Conservation (phyloP, 2,888 invertebrate genomes). For the Conistra vaccinii region DNA sequence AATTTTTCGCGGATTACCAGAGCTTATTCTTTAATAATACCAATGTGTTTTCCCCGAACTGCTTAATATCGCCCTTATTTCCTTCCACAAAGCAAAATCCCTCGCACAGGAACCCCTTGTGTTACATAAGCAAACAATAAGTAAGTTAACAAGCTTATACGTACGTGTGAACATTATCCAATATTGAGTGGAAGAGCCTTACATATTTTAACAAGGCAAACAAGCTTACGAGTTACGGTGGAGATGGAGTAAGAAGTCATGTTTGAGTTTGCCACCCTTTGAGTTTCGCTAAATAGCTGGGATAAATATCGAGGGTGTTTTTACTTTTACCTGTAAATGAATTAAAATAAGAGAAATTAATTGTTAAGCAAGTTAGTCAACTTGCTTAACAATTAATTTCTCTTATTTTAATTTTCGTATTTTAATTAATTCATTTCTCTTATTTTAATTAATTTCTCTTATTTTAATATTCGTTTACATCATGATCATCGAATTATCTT, state of each 20-base stretch:
- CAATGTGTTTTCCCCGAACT: not conserved
- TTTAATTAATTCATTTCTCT: too few relatives aligned
- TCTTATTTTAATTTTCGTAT: too few relatives aligned
- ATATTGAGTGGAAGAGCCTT: slow-evolving; percentile 57
- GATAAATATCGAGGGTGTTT: not conserved
- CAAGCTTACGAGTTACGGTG: slow-evolving; percentile 51
- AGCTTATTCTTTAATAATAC: slow-evolving; percentile 3
- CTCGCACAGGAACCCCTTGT: slow-evolving; percentile 23
- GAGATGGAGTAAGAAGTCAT: slow-evolving; percentile 28
- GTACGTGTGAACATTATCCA: slow-evolving; percentile 65
- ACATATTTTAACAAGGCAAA: slow-evolving; percentile 56
- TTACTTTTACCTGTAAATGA: too few relatives aligned
- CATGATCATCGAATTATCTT: too few relatives aligned
- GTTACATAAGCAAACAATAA: slow-evolving; percentile 48
- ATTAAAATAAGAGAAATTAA: not conserved
- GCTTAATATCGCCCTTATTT: slow-evolving; percentile 3
- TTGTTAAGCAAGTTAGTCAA: too few relatives aligned
- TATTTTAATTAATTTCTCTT: too few relatives aligned
- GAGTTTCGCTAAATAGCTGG: slow-evolving; percentile 1
- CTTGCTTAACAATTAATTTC: too few relatives aligned
- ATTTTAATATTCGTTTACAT: too few relatives aligned
- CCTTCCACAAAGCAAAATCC: not conserved
- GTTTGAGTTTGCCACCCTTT: slow-evolving; percentile 12
- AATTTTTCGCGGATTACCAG: not conserved
- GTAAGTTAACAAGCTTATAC: slow-evolving; percentile 62